phyloP scores from a whole-genome alignment of 2,888 invertebrate genomes.

The Agonopterix subpropinquella region DNA sequence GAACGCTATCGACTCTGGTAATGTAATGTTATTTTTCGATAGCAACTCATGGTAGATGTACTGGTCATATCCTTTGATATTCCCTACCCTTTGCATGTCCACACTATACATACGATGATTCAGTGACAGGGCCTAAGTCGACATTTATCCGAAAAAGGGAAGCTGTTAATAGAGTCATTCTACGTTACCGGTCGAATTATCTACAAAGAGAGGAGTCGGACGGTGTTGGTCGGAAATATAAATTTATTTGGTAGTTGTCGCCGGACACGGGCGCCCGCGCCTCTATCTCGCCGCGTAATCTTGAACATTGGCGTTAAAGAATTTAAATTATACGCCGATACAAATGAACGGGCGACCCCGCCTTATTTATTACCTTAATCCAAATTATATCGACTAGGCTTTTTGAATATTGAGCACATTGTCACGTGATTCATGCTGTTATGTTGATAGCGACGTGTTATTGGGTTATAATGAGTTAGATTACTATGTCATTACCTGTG shows the following conservation, averaged over 20 bases:
- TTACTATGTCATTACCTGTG: conserved; percentile 16
- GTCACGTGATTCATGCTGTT: conserved; percentile 57
- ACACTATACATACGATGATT: conserved; percentile 11
- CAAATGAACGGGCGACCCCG: conserved; percentile 70
- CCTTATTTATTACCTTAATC: conserved; percentile 72
- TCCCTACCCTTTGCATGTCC: too few species aligned
- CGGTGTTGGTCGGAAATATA: conserved; percentile 71
- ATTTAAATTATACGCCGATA: conserved; percentile 75
- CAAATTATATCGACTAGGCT: conserved; percentile 71
- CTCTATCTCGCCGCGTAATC: conserved; percentile 72
- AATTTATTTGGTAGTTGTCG: conserved; percentile 73
- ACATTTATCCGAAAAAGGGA: conserved; percentile 74
- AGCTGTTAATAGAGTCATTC: conserved; percentile 76
- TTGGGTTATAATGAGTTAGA: conserved; percentile 22
- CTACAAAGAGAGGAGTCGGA: conserved; percentile 70
- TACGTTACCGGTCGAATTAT: conserved; percentile 74
- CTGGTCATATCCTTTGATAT: too few species aligned
- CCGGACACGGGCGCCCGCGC: conserved; percentile 68
- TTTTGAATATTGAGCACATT: conserved; percentile 52
- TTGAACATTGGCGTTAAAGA: conserved; percentile 76
- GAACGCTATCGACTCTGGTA: too few species aligned
- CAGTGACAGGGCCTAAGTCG: conserved; percentile 50
- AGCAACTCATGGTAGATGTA: too few species aligned
- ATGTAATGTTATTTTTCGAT: too few species aligned
- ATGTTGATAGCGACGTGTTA: conserved; percentile 32